Base-by-base conservation (phyloP, 2,797 vertebrate genomes). In the Odontamblyopus lacepedii region DNA sequence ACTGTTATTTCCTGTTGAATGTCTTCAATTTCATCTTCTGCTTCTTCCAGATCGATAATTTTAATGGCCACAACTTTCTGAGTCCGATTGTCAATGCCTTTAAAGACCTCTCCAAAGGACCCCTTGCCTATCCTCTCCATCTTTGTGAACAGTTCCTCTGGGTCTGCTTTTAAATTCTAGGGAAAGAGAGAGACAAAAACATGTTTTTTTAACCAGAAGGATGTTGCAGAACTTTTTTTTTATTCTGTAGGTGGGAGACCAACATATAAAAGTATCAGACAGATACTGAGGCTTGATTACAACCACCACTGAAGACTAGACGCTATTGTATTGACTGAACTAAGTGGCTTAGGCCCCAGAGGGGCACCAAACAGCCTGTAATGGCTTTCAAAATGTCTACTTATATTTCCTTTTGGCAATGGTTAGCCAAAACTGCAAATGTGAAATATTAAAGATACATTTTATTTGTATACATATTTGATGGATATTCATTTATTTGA, bases 1-100 rank as follows among this genome's bases (percentile, higher is more conserved):
- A 99, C 98, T 7, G 98, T 99, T 86, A 99, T 99, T 91, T 99
- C 98, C 88, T 99, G 97, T 69, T 99, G 97, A 87, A 99, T 98
- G 90, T 99, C 98, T 91, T 99, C 98, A 66, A 99, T 98, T 88
- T 99, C 98, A 85, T 99, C 98, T 90, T 99, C 98, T 0, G 98
- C 98, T 91, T 99, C 97, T 91, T 99, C 98, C 81, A 99, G 93
- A 86, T 99, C 97, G 86, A 99, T 99, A 78, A 96, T 98, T 95
- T 99, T 99, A 92, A 99, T 99, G 83, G 97, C 97, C 81, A 99
- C 95, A 74, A 99, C 96, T 91, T 97, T 97, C 90, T 99, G 97
- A 85, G 95, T 99, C 91, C 93, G 95, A 93, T 95, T 96, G 94
- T 99, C 97, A 81, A 99, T 99, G 92, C 97, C 98, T 94, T 99